Evolutionary conservation across 2,113 vertebrate species (phyloP).

Genomic region (Phocoena sinus): DNA sequence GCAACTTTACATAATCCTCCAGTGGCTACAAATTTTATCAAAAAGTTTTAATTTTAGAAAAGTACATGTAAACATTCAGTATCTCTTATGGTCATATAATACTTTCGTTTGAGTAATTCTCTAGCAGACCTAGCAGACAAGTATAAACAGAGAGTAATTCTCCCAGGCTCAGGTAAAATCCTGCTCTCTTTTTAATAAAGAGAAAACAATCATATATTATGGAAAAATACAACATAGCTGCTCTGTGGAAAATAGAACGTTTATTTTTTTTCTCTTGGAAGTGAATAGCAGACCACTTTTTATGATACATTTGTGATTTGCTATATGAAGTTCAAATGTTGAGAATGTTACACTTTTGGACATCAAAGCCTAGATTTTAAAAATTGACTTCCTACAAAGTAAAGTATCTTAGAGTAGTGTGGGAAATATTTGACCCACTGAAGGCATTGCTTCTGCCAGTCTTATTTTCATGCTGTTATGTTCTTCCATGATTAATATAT

Average conservation of each 20-base stretch:
- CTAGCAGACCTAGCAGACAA: slow-evolving; percentile 18
- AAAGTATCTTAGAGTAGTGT: background rate
- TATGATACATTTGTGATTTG: background rate
- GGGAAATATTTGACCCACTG: background rate
- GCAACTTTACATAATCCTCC: background rate
- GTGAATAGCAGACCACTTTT: slow-evolving; percentile 13
- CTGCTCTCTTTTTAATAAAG: background rate
- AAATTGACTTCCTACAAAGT: background rate
- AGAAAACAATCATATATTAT: background rate
- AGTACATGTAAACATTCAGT: slow-evolving; percentile 44
- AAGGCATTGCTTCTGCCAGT: background rate
- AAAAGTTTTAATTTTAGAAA: background rate
- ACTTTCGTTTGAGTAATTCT: background rate
- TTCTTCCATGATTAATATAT: background rate
- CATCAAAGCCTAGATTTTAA: slow-evolving; percentile 3
- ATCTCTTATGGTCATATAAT: slow-evolving; percentile 45
- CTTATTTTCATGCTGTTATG: background rate
- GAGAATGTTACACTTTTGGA: background rate
- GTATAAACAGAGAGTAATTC: slow-evolving; percentile 42
- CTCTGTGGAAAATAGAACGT: background rate
- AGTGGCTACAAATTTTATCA: background rate
- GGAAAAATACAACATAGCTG: slow-evolving; percentile 31
- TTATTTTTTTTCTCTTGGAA: background rate
- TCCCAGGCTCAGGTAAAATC: background rate
- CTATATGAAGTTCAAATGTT: background rate